Evolutionary conservation across 2,113 vertebrate species (phyloP).

Genomic region (Lanius ludovicianus): DNA sequence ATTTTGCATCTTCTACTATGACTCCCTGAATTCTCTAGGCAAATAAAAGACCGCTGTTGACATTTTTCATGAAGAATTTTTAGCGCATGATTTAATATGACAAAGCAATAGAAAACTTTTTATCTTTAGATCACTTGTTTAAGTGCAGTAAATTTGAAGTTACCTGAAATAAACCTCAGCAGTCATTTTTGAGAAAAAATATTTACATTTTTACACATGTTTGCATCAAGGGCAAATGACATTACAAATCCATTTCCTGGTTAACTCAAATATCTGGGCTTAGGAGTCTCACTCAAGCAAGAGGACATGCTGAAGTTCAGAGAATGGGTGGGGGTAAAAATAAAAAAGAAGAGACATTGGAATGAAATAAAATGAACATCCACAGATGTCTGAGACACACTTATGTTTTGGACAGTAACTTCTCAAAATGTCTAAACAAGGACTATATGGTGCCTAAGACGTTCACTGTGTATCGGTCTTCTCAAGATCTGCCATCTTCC

Average conservation of each 20-base stretch:
- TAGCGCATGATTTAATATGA: not conserved
- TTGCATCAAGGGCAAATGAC: not conserved
- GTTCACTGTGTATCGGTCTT: not conserved
- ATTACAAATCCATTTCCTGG: not conserved
- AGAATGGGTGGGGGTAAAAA: not conserved
- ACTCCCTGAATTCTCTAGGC: not conserved
- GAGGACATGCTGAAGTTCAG: not conserved
- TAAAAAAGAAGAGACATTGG: not conserved
- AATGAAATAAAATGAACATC: not conserved
- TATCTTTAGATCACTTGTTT: not conserved
- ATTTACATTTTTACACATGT: not conserved
- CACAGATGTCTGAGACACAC: not conserved
- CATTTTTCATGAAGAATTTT: not conserved
- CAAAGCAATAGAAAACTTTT: not conserved
- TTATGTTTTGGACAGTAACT: not conserved
- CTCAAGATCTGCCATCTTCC: not conserved
- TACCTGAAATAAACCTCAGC: not conserved
- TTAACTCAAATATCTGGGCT: not conserved
- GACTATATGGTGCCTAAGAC: not conserved
- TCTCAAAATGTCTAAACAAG: not conserved
- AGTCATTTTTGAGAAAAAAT: not conserved
- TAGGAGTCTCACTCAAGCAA: not conserved
- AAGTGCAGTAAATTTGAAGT: not conserved
- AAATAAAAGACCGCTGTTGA: not conserved
- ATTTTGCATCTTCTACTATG: not conserved